Percentiles rank a stretch among this genome's conserved stretches.
Evolutionary conservation across 2,797 vertebrate genomes (phyloP).

Genomic region (Smutsia gigantea): DNA sequence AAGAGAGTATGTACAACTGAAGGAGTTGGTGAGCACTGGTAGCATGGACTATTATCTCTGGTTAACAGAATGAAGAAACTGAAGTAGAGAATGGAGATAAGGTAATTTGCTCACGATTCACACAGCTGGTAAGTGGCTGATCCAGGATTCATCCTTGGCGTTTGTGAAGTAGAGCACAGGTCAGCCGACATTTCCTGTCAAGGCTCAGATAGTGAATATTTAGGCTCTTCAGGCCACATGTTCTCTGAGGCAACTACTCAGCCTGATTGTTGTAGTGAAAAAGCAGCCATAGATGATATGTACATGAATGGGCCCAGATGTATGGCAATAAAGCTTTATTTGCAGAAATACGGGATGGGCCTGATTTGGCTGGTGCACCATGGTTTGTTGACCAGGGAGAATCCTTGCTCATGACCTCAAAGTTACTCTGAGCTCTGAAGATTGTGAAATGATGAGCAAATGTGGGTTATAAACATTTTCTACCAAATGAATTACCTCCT

Average conservation of each 20-base stretch:
- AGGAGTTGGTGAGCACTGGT: background rate
- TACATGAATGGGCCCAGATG: background rate
- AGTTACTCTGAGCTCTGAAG: slow-evolving; percentile 32
- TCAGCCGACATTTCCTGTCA: background rate
- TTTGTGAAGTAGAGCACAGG: background rate
- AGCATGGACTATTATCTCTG: background rate
- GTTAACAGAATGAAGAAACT: background rate
- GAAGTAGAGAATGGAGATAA: background rate
- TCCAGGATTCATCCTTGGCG: background rate
- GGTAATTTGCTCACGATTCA: background rate
- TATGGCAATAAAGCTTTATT: background rate
- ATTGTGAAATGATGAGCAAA: slow-evolving; percentile 9
- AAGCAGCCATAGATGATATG: background rate
- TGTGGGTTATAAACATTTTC: background rate
- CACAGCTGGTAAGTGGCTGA: background rate
- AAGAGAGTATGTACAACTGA: background rate
- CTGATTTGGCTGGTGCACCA: background rate
- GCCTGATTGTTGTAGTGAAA: background rate
- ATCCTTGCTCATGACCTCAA: background rate
- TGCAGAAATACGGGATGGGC: background rate
- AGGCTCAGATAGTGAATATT: background rate
- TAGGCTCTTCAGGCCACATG: background rate
- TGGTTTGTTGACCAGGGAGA: background rate
- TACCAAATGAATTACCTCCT: background rate
- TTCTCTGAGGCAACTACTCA: background rate